Base-by-base conservation (phyloP, 2,113 vertebrate species). In the Ptychochromis oligacanthus region DNA sequence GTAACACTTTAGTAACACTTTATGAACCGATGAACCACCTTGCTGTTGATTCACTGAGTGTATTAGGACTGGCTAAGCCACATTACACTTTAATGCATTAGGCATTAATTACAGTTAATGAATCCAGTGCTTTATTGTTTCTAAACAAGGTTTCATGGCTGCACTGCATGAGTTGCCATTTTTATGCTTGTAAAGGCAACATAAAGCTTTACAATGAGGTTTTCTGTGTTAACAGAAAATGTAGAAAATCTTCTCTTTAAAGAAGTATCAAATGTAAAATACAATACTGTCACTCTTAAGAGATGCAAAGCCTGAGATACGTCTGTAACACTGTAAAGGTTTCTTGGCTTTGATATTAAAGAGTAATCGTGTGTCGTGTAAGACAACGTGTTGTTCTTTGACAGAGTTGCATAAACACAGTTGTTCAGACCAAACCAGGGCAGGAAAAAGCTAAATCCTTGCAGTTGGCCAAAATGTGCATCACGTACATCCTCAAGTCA, bases 41-140 rank as follows among this genome's bases (percentile, higher is more conserved):
- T 75, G 65, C 62, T 52, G 65, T 70, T 46, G 64, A 70, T 75
- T 72, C 52, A 26, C 36, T 80, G 65, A 64, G 57, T 49, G 36
- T 72, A 79, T 64, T 60, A 34, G 31, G 13, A 75, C 26, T 79
- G 64, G 76, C 38, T 52, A 40, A 75, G 62, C 64, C 52, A 72
- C 1, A 1, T 18, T 54, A 72, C 17, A 10, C 43, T 31, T 67
- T 60, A 78, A 90, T 75, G 58, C 76, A 77, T 38, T 36, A 81
- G 17, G 18, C 67, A 79, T 86, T 79, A 26, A 80, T 91, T 83
- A 88, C 92, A 88, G 87, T 90, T 57, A 77, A 64, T 87, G 67
- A 57, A 81, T 85, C 82, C 85, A 89, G 86, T 90, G 85, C 59
- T 65, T 84, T 77, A 75, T 57, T 74, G 62, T 82, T 82, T 67